Conservation (phyloP, 2,888 invertebrate genomes). For the Pherbina coryleti region DNA sequence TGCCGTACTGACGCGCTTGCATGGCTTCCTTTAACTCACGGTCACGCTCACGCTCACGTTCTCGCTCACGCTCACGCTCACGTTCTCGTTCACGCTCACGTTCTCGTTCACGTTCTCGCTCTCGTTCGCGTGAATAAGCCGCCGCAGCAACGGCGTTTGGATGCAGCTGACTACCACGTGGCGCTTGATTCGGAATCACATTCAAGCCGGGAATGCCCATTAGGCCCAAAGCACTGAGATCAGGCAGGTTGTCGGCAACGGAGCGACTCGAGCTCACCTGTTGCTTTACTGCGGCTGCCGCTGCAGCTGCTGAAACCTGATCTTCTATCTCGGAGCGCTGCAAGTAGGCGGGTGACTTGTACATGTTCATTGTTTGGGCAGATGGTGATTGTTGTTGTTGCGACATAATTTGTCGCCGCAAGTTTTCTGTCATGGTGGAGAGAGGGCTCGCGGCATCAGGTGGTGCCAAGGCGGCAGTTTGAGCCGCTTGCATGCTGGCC, state of each 20-base stretch:
- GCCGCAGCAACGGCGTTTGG: slow-evolving; percentile 55
- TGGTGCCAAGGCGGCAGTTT: slow-evolving; percentile 58
- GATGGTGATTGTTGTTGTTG: slow-evolving; percentile 65
- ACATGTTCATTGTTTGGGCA: slow-evolving; percentile 65
- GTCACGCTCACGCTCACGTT: slow-evolving; percentile 54
- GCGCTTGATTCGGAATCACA: slow-evolving; percentile 60
- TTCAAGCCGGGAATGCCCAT: slow-evolving; percentile 66
- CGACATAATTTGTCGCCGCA: slow-evolving; percentile 65
- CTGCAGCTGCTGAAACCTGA: slow-evolving; percentile 63
- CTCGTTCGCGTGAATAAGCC: slow-evolving; percentile 52
- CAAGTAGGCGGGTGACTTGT: slow-evolving; percentile 66
- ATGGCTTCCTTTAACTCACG: slow-evolving; percentile 60
- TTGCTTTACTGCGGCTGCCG: slow-evolving; percentile 42
- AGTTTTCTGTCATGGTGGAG: slow-evolving; percentile 65
- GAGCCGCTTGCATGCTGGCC: slow-evolving; percentile 56
- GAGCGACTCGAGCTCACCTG: slow-evolving; percentile 47
- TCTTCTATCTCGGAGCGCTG: slow-evolving; percentile 67
- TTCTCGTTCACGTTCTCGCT: slow-evolving; percentile 54
- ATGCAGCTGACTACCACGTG: slow-evolving; percentile 54
- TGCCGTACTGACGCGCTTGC: slow-evolving; percentile 62
- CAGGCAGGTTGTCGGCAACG: slow-evolving; percentile 63
- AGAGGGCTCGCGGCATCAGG: slow-evolving; percentile 60
- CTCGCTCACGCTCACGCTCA: slow-evolving; percentile 48
- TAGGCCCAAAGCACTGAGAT: slow-evolving; percentile 62
- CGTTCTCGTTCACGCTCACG: slow-evolving; percentile 57